Evolutionary conservation across 2,888 invertebrate genomes (phyloP).

Genomic region (Netelia melanura): DNA sequence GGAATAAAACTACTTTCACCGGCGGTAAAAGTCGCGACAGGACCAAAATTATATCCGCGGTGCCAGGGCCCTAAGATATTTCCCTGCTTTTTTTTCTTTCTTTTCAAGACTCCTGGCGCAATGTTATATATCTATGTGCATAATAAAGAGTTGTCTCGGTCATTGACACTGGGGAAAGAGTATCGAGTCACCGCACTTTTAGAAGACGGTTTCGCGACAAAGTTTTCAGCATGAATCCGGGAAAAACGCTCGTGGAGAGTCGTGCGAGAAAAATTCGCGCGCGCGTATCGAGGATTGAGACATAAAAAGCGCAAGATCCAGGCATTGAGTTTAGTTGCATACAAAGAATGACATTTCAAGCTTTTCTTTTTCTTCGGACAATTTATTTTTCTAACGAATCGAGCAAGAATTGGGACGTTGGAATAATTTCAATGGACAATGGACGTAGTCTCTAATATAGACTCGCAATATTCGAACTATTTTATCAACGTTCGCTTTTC

Average conservation of each 20-base stretch:
- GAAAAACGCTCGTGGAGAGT: background rate
- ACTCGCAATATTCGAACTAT: too few species aligned
- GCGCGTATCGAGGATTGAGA: slow-evolving; percentile 15
- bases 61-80: background rate
- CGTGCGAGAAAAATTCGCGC: slow-evolving; percentile 10
- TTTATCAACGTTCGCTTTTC: too few species aligned
- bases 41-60: slow-evolving; percentile 59
- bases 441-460: too few species aligned
- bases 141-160: slow-evolving; percentile 35
- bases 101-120: background rate
- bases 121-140: slow-evolving; percentile 14
- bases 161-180: slow-evolving; percentile 45
- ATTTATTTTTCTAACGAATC: slow-evolving; percentile 37
- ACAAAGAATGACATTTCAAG: background rate
- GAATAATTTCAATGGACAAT: background rate
- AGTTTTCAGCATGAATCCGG: slow-evolving; percentile 23
- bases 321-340: slow-evolving; percentile 12
- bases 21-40: slow-evolving; percentile 46
- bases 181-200: slow-evolving; percentile 45
- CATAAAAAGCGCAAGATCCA: background rate
- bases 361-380: slow-evolving; percentile 29
- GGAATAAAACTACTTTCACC: slow-evolving; percentile 61
- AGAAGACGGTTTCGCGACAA: slow-evolving; percentile 24
- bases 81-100: slow-evolving; percentile 3
- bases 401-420: background rate